Evolutionary conservation across 1,140 invertebrate species (phyloP).

Genomic region (Leptopilina boulardi): DNA sequence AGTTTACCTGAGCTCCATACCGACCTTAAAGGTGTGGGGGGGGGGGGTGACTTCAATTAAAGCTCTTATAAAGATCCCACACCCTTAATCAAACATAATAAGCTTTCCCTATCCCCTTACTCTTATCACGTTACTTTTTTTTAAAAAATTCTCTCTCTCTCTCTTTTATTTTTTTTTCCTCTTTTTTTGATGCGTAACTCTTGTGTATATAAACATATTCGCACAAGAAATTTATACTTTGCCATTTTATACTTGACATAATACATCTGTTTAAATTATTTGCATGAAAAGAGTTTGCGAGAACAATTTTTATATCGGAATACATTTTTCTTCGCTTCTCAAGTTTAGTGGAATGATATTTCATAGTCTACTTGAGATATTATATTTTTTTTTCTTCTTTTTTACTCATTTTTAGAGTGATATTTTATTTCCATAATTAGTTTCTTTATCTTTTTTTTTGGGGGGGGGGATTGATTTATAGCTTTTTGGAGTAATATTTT

Average conservation of each 20-base stretch:
- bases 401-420: no score
- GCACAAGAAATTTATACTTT: neutral
- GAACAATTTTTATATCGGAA: no score
- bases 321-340: no score
- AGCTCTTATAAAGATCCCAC: conserved; percentile 66
- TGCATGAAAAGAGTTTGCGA: no score
- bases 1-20: conserved; percentile 45
- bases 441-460: no score
- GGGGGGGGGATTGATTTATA: no score
- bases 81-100: conserved; percentile 70
- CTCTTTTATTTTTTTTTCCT: neutral
- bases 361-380: no score
- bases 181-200: neutral
- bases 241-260: neutral
- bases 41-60: conserved; percentile 68
- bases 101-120: conserved; percentile 50
- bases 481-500: no score
- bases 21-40: conserved; percentile 62
- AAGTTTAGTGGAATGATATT: no score
- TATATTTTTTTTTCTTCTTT: no score
- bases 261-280: no score
- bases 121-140: conserved; percentile 42
- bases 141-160: neutral
- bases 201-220: neutral
- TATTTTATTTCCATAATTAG: no score